Evolutionary conservation across 2,113 vertebrate genomes (phyloP).

Genomic region (Neofelis nebulosa): DNA sequence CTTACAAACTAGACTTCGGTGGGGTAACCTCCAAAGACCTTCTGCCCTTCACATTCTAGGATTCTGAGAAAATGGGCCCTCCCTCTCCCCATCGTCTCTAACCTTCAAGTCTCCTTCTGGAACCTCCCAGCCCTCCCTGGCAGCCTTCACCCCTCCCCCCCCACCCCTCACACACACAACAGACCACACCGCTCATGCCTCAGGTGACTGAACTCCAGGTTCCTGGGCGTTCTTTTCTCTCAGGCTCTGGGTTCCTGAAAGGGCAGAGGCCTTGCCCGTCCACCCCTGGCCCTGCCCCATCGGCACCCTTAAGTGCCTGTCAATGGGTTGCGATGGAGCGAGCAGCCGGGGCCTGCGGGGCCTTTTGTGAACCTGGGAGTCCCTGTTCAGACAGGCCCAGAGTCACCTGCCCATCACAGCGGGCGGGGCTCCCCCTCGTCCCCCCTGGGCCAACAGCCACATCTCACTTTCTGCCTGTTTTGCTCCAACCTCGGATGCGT

Average conservation of each 20-base stretch:
- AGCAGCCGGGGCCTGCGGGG: not conserved
- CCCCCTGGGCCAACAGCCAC: not conserved
- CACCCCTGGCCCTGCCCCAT: not conserved
- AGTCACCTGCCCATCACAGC: not conserved
- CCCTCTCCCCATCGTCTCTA: not conserved
- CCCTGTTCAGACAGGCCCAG: constrained; percentile 10
- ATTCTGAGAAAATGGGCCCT: accelerated
- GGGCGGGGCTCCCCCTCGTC: not conserved
- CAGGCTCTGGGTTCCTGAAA: not conserved
- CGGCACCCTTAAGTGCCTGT: not conserved
- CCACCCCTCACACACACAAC: not conserved
- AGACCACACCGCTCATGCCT: not conserved
- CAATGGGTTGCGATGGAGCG: not conserved
- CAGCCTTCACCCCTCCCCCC: not conserved
- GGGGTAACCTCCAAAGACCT: no score
- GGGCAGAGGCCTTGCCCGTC: not conserved
- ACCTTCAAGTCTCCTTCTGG: not conserved
- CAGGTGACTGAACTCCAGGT: not conserved
- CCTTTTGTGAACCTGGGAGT: not conserved
- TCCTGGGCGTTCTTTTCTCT: not conserved
- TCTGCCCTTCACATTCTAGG: not conserved
- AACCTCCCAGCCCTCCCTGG: not conserved
- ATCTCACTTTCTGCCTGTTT: not conserved
- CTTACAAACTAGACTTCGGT: not conserved
- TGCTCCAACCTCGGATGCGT: not conserved